Base-by-base conservation (phyloP, 2,888 invertebrate species). In the Eupithecia abbreviata region DNA sequence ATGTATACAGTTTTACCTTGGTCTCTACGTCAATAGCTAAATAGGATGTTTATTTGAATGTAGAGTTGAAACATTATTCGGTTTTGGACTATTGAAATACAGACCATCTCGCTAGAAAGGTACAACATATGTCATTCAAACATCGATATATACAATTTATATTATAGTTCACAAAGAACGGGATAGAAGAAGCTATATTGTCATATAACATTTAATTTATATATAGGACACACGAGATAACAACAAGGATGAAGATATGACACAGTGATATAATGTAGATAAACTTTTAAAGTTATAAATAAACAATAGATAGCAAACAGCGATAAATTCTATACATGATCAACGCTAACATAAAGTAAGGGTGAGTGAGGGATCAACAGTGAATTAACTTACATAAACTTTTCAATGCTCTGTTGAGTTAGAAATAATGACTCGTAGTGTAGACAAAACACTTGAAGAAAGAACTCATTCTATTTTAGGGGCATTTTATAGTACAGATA, bases 241-340 rank as follows among this genome's bases (percentile, higher is more conserved):
- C 90, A 90, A 90, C 92, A 89, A 92, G 90, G 86, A 91, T 92
- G 92, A 90, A 89, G 92, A 93, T 93, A 93, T 94, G 93, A 92
- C 85, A 89, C 86, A 90, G 88, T 92, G 90, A 91, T 90, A 92
- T 90, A 30, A 30, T 30, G 30, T 30, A 58, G 55, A 86, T 90
- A 89, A 87, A 90, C 83, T 85, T 90, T 68, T 79, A 85, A 87
- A 82, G 73, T 77, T 79, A 79, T 76, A 79, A 79, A 78, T 73
- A 81, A 81, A 81, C 78, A 81, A 78, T 81, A 86, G 82, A 83
- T 87, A 83, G 83, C 83, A 84, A 91, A 91, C 89, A 90, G 88
- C 87, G 83, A 89, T 92, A 90, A 85, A 91, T 87, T 89, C 85
- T 90, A 87, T 86, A 90, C 84, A 87, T 86, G 85, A 83, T 86